Conservation (phyloP, 2,888 invertebrate species). For the Leucophenga maculata region DNA sequence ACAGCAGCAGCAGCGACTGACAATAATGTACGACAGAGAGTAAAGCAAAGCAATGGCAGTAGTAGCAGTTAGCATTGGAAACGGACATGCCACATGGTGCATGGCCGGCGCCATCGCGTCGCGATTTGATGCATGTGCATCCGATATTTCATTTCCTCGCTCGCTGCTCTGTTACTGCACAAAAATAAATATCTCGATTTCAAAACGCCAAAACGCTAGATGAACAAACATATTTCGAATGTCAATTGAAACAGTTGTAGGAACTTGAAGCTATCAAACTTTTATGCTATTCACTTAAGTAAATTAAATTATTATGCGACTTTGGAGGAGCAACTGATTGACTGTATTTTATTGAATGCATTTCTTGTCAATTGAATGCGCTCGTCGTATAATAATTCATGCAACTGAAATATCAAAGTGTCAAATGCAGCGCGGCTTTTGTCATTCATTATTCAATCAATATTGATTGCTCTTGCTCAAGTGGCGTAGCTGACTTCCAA, state of each 20-base stretch:
- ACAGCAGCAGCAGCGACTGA: too few relatives aligned
- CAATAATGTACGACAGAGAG: too few relatives aligned
- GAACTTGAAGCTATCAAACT: too few relatives aligned
- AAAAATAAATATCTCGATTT: not conserved
- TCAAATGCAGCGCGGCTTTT: slow-evolving; percentile 52
- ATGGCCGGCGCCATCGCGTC: too few relatives aligned
- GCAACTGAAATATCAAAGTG: slow-evolving; percentile 38
- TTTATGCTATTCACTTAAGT: slow-evolving; percentile 30
- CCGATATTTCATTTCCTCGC: not conserved
- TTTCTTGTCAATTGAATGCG: slow-evolving; percentile 10
- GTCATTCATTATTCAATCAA: slow-evolving; percentile 64
- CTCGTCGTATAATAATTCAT: not conserved
- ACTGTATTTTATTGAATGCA: slow-evolving; percentile 28
- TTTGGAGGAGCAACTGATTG: not conserved
- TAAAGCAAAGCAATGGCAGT: too few relatives aligned
- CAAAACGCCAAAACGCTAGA: slow-evolving; percentile 11
- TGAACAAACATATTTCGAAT: slow-evolving; percentile 45
- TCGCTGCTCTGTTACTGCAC: not conserved
- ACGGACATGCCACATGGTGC: too few relatives aligned
- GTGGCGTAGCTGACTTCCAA: slow-evolving; percentile 56
- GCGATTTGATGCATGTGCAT: slow-evolving; percentile 18
- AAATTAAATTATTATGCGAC: slow-evolving; percentile 41
- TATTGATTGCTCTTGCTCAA: slow-evolving; percentile 55
- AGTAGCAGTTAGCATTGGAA: too few relatives aligned
- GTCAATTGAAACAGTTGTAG: slow-evolving; percentile 53